A percentile compares a stretch with the other conserved stretches of the same genome.
phyloP scores from a whole-genome alignment of 2,797 vertebrate genomes.

The Galago senegalensis region DNA sequence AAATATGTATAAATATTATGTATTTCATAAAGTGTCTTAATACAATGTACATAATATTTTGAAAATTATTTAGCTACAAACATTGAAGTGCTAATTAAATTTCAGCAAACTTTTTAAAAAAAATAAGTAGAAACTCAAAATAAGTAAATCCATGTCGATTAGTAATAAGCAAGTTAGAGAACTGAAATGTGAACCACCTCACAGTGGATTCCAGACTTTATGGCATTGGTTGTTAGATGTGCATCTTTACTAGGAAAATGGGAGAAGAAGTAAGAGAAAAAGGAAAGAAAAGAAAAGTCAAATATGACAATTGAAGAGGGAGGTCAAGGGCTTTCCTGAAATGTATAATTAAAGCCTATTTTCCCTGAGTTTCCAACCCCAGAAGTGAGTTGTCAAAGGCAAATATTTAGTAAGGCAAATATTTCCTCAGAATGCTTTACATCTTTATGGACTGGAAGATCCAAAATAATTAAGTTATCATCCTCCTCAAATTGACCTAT shows the following conservation, averaged over 20 bases:
- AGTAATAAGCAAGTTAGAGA: neutral
- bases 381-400: neutral
- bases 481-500: neutral
- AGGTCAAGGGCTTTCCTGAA: neutral
- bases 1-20: neutral
- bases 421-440: neutral
- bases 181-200: neutral
- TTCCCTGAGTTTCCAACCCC: neutral
- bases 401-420: no score
- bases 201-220: neutral
- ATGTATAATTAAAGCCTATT: neutral
- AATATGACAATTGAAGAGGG: neutral
- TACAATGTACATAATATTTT: neutral
- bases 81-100: neutral
- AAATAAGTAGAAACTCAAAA: neutral
- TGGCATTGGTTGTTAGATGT: neutral
- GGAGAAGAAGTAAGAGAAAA: no score
- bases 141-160: neutral
- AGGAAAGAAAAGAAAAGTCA: neutral
- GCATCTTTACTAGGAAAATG: neutral
- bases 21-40: neutral
- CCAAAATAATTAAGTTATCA: neutral
- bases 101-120: neutral
- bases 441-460: neutral
- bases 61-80: neutral